A percentile compares a stretch with the other conserved stretches of the same genome.
These are phyloP conservation scores for Channa argus DNA, from an alignment of 2,113 vertebrate genomes.

Conservation along the genomic window DNA sequence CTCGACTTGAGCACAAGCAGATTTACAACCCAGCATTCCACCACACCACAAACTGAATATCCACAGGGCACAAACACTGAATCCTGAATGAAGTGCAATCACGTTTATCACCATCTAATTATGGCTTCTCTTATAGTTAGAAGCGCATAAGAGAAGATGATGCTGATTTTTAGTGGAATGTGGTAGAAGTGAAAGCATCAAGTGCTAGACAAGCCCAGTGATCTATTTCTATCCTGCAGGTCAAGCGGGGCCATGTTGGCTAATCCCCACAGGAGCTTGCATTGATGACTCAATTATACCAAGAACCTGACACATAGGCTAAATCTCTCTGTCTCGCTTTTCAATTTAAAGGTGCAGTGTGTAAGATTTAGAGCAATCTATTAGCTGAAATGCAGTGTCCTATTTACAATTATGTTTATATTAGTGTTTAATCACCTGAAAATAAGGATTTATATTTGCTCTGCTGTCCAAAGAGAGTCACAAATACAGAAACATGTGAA, in stretches of 20 bases:
- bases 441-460: too few species aligned
- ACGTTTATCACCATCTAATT: constrained; percentile 9
- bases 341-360: constrained; percentile 15
- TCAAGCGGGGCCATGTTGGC: constrained; percentile 47
- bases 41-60: neutral
- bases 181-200: constrained; percentile 3
- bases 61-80: neutral
- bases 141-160: neutral
- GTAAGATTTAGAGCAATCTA: too few species aligned
- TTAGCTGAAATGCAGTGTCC: too few species aligned
- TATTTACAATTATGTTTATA: too few species aligned
- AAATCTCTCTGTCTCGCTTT: neutral
- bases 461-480: too few species aligned
- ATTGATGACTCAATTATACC: constrained; percentile 52
- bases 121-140: constrained; percentile 8
- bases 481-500: too few species aligned
- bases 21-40: constrained; percentile 7
- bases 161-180: too few species aligned
- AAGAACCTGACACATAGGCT: constrained; percentile 30
- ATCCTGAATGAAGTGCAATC: constrained; percentile 4
- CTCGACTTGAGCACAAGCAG: constrained; percentile 8
- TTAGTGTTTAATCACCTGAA: too few species aligned
- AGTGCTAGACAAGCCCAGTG: constrained; percentile 16
- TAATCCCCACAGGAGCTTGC: constrained; percentile 51
- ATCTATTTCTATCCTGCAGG: constrained; percentile 45